Conservation (phyloP, 2,113 vertebrate species). For the Perca fluviatilis region DNA sequence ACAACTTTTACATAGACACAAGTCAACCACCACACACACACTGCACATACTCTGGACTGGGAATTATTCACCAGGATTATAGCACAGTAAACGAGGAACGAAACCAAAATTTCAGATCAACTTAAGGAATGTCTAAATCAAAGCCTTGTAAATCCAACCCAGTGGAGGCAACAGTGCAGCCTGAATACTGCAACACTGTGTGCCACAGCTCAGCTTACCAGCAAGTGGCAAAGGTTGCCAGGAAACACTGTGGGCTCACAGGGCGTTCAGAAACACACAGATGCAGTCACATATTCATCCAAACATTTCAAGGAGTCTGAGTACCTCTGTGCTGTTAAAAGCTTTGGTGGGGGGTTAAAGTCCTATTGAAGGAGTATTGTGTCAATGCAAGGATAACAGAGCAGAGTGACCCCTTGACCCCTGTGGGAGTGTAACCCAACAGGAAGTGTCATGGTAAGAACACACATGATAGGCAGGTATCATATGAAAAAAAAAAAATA, state of each 20-base stretch:
- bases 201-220: slow-evolving; percentile 60
- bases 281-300: slow-evolving; percentile 29
- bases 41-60: not conserved
- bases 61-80: slow-evolving; percentile 37
- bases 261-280: slow-evolving; percentile 40
- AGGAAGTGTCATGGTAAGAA: slow-evolving; percentile 46
- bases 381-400: slow-evolving; percentile 31
- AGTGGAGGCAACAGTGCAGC: slow-evolving; percentile 43
- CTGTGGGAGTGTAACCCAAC: slow-evolving; percentile 38
- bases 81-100: slow-evolving; percentile 31
- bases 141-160: slow-evolving; percentile 53
- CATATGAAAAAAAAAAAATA: too few relatives aligned
- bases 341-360: not conserved
- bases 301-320: slow-evolving; percentile 16
- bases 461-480: slow-evolving; percentile 31
- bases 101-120: slow-evolving; percentile 46
- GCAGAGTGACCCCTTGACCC: slow-evolving; percentile 42
- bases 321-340: slow-evolving; percentile 16
- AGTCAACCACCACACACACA: not conserved
- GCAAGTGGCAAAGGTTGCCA: slow-evolving; percentile 71
- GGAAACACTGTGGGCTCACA: slow-evolving; percentile 54
- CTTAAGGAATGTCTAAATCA: slow-evolving; percentile 60
- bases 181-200: slow-evolving; percentile 25
- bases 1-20: not conserved
- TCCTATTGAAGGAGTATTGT: not conserved